Base-by-base conservation (phyloP, 1,140 invertebrate genomes). In the Penaeus chinensis region DNA sequence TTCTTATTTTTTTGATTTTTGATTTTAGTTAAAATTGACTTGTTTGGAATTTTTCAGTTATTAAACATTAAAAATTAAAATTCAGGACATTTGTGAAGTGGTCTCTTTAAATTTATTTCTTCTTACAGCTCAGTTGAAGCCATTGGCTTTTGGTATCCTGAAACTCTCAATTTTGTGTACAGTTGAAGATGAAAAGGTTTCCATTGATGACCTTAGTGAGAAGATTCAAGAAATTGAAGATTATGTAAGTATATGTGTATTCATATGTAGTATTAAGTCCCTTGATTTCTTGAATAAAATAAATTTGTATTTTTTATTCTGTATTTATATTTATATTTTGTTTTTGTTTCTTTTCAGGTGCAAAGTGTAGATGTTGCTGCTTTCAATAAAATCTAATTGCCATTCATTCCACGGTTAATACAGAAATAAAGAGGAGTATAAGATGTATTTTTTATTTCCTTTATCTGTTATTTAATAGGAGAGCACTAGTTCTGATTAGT, bases 361-460 rank as follows among this genome's bases (percentile, higher is more conserved):
- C 98, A 99, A 93, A 97, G 96, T 91, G 96, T 98, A 85, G 98
- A 99, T 92, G 96, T 99, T 93, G 98, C 97, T 91, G 97, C 98
- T 90, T 99, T 99, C 92, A 98, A 99, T 93, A 99, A 99, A 93
- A 96, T 99, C 93, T 99, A 98, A 96, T 91, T 47, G 8, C 20
- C 54, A 54, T 54, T 54, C 54, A 54, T 54, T 54, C 54, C 54
- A 54, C 10, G 74, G 20, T 20, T 77, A 77, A 77, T 77, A 47
- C 20, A 37, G 32, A 77, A 77, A 77, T n/a, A 77, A 77, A 27
- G 10, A 27, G 20, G 74, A 37, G 74, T 77, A 7, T 13, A 20
- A 20, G 10, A 77, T 22, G 47, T 20, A 37, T 77, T 37, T 37
- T 27, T 77, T 42, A 20, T 20, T 27, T 16, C 27, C 20, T 37